Evolutionary conservation across 2,888 invertebrate genomes (phyloP).

Genomic region (Steinernema hermaphroditum): DNA sequence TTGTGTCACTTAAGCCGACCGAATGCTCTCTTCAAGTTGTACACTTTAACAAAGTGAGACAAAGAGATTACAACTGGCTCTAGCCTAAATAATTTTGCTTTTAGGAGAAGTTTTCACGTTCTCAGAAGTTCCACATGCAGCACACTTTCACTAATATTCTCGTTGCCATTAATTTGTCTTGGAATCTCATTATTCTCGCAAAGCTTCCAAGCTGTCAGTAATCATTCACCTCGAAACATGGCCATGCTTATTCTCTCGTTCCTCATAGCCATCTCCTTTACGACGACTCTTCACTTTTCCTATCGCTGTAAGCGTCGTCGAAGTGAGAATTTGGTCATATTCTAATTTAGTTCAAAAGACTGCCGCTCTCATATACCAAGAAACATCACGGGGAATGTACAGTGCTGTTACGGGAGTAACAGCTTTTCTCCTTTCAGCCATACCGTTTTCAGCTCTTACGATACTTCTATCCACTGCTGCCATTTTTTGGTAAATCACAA

Average conservation of each 20-base stretch:
- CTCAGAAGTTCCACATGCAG: constrained; percentile 10
- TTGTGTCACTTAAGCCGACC: constrained; percentile 17
- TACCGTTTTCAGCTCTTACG: constrained; percentile 34
- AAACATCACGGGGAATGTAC: constrained; percentile 32
- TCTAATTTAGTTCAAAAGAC: constrained; percentile 13
- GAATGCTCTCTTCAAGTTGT: constrained; percentile 18
- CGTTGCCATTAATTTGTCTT: constrained; percentile 30
- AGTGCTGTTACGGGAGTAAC: constrained; percentile 27
- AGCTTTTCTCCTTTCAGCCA: constrained; percentile 30
- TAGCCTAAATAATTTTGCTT: too few species aligned
- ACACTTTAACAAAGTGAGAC: background rate
- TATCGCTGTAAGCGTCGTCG: background rate
- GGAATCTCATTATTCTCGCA: background rate
- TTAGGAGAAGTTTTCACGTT: constrained; percentile 2
- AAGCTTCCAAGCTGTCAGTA: background rate
- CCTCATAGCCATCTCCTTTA: constrained; percentile 21
- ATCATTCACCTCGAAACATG: background rate
- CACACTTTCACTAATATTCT: constrained; percentile 32
- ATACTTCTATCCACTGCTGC: constrained; percentile 24
- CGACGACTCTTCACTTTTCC: background rate
- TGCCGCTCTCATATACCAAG: constrained; percentile 31
- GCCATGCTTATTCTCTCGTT: constrained; percentile 32
- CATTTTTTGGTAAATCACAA: constrained; percentile 31
- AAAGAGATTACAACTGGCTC: too few species aligned
- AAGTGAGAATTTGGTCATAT: too few species aligned